A percentile compares a stretch with the other conserved stretches of the same genome.
These are phyloP conservation scores for Emesis furor DNA, from an alignment of 2,888 invertebrate species.

Conservation along the genomic window DNA sequence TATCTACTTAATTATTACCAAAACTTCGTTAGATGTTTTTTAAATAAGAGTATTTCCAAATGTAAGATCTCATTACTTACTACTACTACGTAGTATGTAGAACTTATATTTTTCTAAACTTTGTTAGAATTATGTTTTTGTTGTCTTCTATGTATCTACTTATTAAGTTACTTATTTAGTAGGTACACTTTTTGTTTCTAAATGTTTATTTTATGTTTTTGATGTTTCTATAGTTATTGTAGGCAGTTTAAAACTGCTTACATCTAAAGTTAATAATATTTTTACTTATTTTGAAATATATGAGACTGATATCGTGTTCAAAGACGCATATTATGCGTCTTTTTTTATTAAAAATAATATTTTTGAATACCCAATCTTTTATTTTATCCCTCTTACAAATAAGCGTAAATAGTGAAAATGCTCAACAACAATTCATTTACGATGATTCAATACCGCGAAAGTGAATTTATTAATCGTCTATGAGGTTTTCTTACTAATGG, in stretches of 20 bases:
- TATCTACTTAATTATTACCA: conserved; percentile 32
- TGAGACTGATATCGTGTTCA: conserved; percentile 27
- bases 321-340: no score
- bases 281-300: conserved; percentile 34
- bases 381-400: conserved; percentile 35
- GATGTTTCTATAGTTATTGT: conserved; percentile 19
- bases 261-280: conserved; percentile 31
- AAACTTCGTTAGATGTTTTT: conserved; percentile 30
- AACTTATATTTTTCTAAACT: conserved; percentile 23
- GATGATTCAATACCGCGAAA: conserved; percentile 44
- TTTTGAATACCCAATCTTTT: conserved; percentile 33
- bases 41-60: conserved; percentile 32
- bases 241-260: conserved; percentile 37
- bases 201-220: conserved; percentile 18
- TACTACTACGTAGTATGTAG: conserved; percentile 16
- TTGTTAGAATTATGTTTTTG: conserved; percentile 35
- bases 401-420: conserved; percentile 36
- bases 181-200: conserved; percentile 26
- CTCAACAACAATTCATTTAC: conserved; percentile 32
- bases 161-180: conserved; percentile 30
- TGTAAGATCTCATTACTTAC: conserved; percentile 30
- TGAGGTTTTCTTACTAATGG: conserved; percentile 20
- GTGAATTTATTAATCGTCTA: conserved; percentile 38
- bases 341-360: conserved; percentile 22
- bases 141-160: conserved; percentile 32